phyloP scores from a whole-genome alignment of 92 coral and sea anemone genomes.

The Porites evermanni region DNA sequence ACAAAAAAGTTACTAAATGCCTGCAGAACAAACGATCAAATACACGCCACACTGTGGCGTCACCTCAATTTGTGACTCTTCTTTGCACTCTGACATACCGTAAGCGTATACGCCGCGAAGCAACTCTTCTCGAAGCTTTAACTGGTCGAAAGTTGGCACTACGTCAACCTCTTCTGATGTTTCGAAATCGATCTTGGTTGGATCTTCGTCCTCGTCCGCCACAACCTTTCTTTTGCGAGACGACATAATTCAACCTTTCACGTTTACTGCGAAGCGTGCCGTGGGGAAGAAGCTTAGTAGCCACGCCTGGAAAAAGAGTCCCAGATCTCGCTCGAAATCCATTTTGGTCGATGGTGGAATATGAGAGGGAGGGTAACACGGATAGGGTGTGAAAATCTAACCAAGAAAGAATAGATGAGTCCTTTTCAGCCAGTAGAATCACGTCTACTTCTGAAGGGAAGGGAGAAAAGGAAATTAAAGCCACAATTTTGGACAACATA shows the following conservation, averaged over 20 bases:
- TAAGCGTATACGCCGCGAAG: conserved; percentile 96
- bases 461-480: too few relatives aligned
- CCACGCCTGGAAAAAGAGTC: conserved; percentile 46
- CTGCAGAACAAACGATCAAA: conserved; percentile 2
- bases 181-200: conserved; percentile 91
- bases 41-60: conserved; percentile 1
- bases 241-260: conserved; percentile 64
- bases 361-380: too few relatives aligned
- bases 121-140: conserved; percentile 91
- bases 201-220: conserved; percentile 92
- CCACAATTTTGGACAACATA: too few relatives aligned
- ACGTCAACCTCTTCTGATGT: conserved; percentile 98
- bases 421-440: too few relatives aligned
- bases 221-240: conserved; percentile 92
- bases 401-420: too few relatives aligned
- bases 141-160: conserved; percentile 93
- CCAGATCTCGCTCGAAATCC: neutral
- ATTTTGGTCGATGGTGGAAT: too few relatives aligned
- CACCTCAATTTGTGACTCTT: neutral
- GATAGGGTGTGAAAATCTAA: too few relatives aligned
- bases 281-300: conserved; percentile 34
- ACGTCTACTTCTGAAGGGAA: too few relatives aligned
- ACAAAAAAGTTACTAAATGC: neutral
- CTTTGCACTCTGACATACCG: conserved; percentile 62
- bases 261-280: conserved; percentile 26